Percentiles rank a stretch among this genome's conserved stretches.
phyloP scores from a whole-genome alignment of 1,140 invertebrate genomes.

The Wiebesia pumilae region DNA sequence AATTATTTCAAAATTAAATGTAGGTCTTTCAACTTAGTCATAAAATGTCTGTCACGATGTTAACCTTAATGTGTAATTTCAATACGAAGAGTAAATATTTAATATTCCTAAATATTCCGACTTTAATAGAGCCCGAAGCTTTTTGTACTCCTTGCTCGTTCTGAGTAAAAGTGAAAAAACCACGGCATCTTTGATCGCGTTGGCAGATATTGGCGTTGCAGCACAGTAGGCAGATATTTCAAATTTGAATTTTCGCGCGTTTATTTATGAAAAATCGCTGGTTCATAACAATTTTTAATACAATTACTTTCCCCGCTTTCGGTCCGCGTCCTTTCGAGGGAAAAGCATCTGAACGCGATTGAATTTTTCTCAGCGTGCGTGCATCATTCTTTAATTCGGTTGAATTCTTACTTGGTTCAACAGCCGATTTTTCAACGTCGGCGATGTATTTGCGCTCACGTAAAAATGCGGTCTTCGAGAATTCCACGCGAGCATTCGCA shows the following conservation, averaged over 20 bases:
- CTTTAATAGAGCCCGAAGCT: no score
- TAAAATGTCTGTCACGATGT: background rate
- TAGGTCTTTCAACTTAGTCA: background rate
- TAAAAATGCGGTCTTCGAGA: constrained; percentile 24
- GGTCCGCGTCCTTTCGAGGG: background rate
- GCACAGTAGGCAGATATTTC: background rate
- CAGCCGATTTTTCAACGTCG: constrained; percentile 31
- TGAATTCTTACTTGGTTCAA: constrained; percentile 14
- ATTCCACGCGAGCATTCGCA: constrained; percentile 9
- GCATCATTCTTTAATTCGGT: constrained; percentile 11
- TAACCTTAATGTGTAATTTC: no score
- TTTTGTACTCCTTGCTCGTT: no score
- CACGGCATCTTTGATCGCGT: no score
- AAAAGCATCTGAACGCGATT: background rate
- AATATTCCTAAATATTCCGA: no score
- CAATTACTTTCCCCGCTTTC: background rate
- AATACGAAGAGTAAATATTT: no score
- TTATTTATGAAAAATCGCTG: background rate
- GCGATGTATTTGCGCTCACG: constrained; percentile 3
- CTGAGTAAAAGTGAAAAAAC: no score
- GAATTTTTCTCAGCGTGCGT: background rate
- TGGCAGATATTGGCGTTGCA: no score
- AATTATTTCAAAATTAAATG: background rate
- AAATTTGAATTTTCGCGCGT: background rate
- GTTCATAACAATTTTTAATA: constrained; percentile 14